Percentiles rank a stretch among this genome's conserved stretches.
phyloP scores from a whole-genome alignment of 2,888 invertebrate species.

The Galerucella pusilla region DNA sequence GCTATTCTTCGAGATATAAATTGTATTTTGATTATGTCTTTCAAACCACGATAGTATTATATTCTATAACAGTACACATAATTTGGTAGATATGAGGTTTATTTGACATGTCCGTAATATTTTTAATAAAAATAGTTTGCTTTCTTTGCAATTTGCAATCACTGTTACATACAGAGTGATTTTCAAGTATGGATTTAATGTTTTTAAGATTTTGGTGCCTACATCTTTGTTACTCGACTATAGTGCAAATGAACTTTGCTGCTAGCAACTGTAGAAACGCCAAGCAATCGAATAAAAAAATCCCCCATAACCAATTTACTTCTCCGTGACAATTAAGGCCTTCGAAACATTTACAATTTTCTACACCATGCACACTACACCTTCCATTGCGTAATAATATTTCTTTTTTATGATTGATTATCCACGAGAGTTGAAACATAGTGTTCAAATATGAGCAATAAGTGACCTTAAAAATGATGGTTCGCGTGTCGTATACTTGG shows the following conservation, averaged over 20 bases:
- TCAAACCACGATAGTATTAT: constrained; percentile 34
- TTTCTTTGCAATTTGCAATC: too few species aligned
- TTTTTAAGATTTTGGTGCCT: too few species aligned
- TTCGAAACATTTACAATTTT: not conserved
- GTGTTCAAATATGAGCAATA: constrained; percentile 1
- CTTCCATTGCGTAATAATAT: not conserved
- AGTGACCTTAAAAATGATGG: constrained; percentile 7
- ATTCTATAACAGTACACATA: constrained; percentile 38
- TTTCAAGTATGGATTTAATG: too few species aligned
- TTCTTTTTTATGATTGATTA: constrained; percentile 4
- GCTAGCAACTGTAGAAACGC: too few species aligned
- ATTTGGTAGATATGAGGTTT: constrained; percentile 36
- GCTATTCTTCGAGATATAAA: constrained; percentile 31
- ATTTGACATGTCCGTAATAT: constrained; percentile 32
- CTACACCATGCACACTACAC: not conserved
- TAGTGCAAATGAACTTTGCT: too few species aligned
- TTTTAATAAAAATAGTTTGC: constrained; percentile 13
- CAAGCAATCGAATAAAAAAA: not conserved
- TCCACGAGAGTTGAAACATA: not conserved
- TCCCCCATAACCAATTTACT: not conserved
- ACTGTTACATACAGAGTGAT: too few species aligned
- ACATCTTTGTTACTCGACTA: too few species aligned
- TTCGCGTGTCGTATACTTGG: not conserved
- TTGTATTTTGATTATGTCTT: constrained; percentile 36
- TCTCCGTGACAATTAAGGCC: not conserved